phyloP scores from a whole-genome alignment of 2,888 invertebrate species.

The Rosalia funebris region DNA sequence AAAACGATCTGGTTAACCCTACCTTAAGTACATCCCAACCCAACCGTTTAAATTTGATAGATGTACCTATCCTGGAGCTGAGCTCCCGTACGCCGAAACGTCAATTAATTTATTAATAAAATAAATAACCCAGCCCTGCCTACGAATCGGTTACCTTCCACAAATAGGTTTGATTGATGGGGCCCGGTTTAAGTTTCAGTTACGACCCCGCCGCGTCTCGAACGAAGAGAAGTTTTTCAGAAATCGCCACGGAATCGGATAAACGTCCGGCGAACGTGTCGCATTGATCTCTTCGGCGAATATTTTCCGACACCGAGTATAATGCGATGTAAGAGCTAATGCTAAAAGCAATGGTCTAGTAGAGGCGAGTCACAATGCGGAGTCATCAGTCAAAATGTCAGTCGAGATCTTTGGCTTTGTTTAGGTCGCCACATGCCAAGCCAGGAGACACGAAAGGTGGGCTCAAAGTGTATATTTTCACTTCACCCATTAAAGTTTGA shows the following conservation, averaged over 20 bases:
- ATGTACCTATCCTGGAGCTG: no score
- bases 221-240: not conserved
- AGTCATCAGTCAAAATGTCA: constrained; percentile 47
- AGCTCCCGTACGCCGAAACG: not conserved
- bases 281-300: constrained; percentile 5
- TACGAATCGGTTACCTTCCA: not conserved
- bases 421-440: constrained; percentile 27
- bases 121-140: constrained; percentile 8
- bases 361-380: constrained; percentile 33
- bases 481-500: not conserved
- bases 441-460: not conserved
- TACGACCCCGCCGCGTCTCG: not conserved
- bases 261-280: not conserved
- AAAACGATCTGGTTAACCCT: no score
- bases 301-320: constrained; percentile 1
- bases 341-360: constrained; percentile 20
- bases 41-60: no score
- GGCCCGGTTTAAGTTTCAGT: constrained; percentile 3
- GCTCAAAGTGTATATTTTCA: not conserved
- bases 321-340: constrained; percentile 10
- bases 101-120: constrained; percentile 20
- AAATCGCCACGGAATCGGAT: not conserved
- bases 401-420: constrained; percentile 37
- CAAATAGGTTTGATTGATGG: constrained; percentile 12
- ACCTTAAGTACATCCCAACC: no score